A percentile compares a stretch with the other conserved stretches of the same genome.
Conservation (phyloP, 2,888 invertebrate genomes). For the Meta bourneti region DNA sequence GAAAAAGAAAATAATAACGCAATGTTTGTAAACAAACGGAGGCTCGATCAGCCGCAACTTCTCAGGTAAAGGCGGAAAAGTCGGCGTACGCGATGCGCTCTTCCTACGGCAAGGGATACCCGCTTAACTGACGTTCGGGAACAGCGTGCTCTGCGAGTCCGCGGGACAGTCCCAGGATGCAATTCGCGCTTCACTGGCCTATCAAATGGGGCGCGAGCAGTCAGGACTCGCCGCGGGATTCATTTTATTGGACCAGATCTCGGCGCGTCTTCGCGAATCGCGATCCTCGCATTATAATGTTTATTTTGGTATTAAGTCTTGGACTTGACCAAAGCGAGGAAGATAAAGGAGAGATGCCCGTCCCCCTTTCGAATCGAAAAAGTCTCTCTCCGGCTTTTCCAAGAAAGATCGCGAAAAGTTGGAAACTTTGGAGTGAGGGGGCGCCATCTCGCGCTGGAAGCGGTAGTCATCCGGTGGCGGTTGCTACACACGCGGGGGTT, state of each 20-base stretch:
- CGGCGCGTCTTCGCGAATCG: constrained; percentile 72
- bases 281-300: constrained; percentile 56
- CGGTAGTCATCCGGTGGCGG: neutral
- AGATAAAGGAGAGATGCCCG: constrained; percentile 21
- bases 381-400: constrained; percentile 1
- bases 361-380: constrained; percentile 6
- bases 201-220: constrained; percentile 48
- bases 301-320: constrained; percentile 62
- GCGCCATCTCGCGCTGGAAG: constrained; percentile 62
- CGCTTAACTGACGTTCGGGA: constrained; percentile 47
- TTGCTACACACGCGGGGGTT: neutral
- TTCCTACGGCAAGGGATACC: constrained; percentile 8
- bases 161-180: constrained; percentile 69
- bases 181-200: constrained; percentile 49
- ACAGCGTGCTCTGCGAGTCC: constrained; percentile 53
- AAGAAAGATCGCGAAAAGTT: constrained; percentile 19
- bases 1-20: constrained; percentile 43
- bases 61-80: neutral
- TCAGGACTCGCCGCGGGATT: constrained; percentile 28
- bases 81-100: neutral
- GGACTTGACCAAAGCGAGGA: constrained; percentile 57
- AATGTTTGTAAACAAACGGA: constrained; percentile 44
- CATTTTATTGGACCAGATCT: constrained; percentile 72
- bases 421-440: constrained; percentile 45
- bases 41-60: neutral